Conservation (phyloP, 1,140 invertebrate species). For the Penaeus japonicus region DNA sequence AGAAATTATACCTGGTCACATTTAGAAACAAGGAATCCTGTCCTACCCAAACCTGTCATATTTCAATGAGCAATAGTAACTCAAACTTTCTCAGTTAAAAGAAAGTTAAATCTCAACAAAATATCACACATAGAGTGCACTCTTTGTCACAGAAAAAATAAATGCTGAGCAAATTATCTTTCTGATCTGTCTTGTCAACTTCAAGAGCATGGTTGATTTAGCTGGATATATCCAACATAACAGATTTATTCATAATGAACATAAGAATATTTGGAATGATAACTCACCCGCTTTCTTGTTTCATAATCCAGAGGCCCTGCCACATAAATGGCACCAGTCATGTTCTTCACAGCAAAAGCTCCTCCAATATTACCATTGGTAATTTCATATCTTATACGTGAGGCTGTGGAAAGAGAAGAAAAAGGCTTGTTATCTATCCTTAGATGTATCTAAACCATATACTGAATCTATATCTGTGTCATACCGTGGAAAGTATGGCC, state of each 20-base stretch:
- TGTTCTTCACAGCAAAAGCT: conserved; percentile 96
- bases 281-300: conserved; percentile 84
- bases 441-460: too few relatives aligned
- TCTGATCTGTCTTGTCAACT: too few relatives aligned
- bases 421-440: not conserved
- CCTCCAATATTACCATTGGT: conserved; percentile 98
- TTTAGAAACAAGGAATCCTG: too few relatives aligned
- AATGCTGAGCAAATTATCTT: not conserved
- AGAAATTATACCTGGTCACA: not conserved
- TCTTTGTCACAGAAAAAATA: not conserved
- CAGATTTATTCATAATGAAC: not conserved
- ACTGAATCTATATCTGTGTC: too few relatives aligned
- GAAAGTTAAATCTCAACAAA: too few relatives aligned
- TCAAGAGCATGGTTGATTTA: not conserved
- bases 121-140: not conserved
- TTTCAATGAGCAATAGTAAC: too few relatives aligned
- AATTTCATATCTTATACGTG: conserved; percentile 98
- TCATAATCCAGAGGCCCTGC: conserved; percentile 93
- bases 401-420: conserved; percentile 73
- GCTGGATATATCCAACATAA: not conserved
- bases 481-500: too few relatives aligned
- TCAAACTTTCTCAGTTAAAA: too few relatives aligned
- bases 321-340: conserved; percentile 96
- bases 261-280: not conserved
- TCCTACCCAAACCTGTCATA: too few relatives aligned